Evolutionary conservation across 2,113 vertebrate species (phyloP).

Genomic region (Cervus canadensis): DNA sequence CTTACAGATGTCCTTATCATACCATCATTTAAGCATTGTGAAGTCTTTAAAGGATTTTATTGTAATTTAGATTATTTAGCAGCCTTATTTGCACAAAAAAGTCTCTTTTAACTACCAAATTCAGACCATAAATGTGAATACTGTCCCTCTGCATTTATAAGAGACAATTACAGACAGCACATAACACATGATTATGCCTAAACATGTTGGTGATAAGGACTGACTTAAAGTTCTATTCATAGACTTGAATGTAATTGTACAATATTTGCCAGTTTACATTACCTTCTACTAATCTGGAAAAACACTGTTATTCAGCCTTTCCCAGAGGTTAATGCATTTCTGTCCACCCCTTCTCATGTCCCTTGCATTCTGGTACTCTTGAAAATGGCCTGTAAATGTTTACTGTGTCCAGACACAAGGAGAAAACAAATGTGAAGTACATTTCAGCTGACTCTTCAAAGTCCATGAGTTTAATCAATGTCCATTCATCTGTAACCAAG

Average conservation of each 20-base stretch:
- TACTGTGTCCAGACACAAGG: neutral
- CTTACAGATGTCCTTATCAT: neutral
- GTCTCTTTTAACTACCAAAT: neutral
- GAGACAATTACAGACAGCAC: neutral
- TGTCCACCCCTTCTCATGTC: neutral
- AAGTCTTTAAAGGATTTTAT: neutral
- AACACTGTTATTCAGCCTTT: neutral
- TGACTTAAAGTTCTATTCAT: neutral
- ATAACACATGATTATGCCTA: neutral
- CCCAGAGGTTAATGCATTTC: neutral
- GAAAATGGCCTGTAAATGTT: neutral
- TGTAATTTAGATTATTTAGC: neutral
- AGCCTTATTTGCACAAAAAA: neutral
- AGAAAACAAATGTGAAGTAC: neutral
- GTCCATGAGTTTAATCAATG: neutral
- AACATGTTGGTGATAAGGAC: neutral
- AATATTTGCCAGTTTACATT: neutral
- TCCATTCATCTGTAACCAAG: neutral
- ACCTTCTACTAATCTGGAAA: neutral
- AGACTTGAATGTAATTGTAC: neutral
- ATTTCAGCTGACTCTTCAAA: slow-evolving; percentile 2
- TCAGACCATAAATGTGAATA: neutral
- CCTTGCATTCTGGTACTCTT: neutral
- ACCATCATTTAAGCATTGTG: neutral
- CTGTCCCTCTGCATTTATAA: neutral